Conservation (phyloP, 2,888 invertebrate genomes). For the Eupithecia insigniata region DNA sequence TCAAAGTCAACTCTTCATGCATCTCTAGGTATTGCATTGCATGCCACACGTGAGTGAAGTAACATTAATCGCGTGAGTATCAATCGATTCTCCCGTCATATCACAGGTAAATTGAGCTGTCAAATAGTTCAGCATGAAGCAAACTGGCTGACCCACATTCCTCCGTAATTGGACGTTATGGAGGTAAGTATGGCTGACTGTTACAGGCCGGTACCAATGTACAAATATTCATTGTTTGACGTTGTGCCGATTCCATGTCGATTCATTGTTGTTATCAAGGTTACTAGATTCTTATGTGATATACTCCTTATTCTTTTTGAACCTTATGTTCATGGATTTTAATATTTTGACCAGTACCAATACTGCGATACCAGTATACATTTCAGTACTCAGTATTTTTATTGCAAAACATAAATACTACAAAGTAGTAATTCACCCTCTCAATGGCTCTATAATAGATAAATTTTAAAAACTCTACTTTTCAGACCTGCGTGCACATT, state of each 20-base stretch:
- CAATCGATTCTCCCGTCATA: slow-evolving; percentile 35
- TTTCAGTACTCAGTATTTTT: too few species aligned
- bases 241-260: slow-evolving; percentile 31
- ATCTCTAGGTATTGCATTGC: not conserved
- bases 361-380: too few species aligned
- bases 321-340: not conserved
- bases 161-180: slow-evolving; percentile 44
- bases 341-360: not conserved
- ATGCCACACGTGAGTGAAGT: slow-evolving; percentile 5
- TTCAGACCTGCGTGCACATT: too few species aligned
- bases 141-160: slow-evolving; percentile 51
- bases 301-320: not conserved
- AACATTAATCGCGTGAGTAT: slow-evolving; percentile 29
- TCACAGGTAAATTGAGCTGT: slow-evolving; percentile 45
- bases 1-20: not conserved
- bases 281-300: slow-evolving; percentile 15
- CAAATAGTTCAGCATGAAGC: slow-evolving; percentile 43
- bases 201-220: slow-evolving; percentile 39
- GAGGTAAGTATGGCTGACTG: slow-evolving; percentile 21
- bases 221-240: slow-evolving; percentile 35
- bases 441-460: too few species aligned
- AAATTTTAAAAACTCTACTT: too few species aligned
- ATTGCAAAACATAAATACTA: too few species aligned
- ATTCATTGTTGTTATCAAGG: slow-evolving; percentile 40
- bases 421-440: too few species aligned